Conservation (phyloP, 1,140 invertebrate genomes). For the Lepidurus arcticus region DNA sequence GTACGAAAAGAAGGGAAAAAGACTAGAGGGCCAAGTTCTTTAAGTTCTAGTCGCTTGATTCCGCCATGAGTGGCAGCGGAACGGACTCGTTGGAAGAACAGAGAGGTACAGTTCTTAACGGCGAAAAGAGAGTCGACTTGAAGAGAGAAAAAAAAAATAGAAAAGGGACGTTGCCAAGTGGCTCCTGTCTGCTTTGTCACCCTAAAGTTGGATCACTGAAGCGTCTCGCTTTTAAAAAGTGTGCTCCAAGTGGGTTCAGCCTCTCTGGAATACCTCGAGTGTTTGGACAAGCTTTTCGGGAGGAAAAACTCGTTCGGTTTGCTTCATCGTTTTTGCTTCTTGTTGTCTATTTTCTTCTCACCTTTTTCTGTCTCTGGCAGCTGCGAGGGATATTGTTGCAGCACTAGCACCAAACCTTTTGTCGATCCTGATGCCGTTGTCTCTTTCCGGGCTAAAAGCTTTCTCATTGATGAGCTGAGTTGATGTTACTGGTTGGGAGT, state of each 20-base stretch:
- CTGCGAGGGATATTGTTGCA: not conserved
- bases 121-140: not conserved
- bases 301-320: not conserved
- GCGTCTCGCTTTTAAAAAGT: slow-evolving; percentile 18
- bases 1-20: not conserved
- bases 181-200: slow-evolving; percentile 21
- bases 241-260: slow-evolving; percentile 1
- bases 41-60: not conserved
- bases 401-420: not conserved
- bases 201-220: slow-evolving; percentile 15
- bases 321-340: not conserved
- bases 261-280: slow-evolving; percentile 18
- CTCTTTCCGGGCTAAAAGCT: slow-evolving; percentile 12
- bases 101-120: not conserved
- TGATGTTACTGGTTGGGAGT: not conserved
- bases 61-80: slow-evolving; percentile 3
- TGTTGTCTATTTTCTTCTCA: not conserved
- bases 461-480: not conserved
- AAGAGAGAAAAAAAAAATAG: not conserved
- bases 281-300: slow-evolving; percentile 10
- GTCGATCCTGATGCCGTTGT: not conserved
- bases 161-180: slow-evolving; percentile 17
- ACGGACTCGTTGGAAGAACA: not conserved
- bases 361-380: slow-evolving; percentile 18
- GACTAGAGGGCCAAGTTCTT: not conserved